Evolutionary conservation across 2,113 vertebrate species (phyloP), one percentile per base, ranked within the genome.

Genomic region (Eurystomus gularis): DNA sequence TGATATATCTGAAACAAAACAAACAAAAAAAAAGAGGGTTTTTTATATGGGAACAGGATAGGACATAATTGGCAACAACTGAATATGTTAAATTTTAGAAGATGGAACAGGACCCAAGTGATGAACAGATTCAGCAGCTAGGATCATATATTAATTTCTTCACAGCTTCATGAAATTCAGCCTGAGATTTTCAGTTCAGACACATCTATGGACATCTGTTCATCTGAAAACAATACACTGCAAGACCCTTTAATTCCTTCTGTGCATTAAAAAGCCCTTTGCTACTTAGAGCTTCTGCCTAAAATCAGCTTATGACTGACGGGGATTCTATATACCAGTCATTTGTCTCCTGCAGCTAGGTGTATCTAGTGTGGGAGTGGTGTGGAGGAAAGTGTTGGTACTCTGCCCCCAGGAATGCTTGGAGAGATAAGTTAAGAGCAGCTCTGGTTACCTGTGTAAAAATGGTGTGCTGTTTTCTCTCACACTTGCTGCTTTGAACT

Each of bases 321-420:
- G 17, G 51, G 66, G 29, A 26, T 86, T 39, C 18, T 61, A 0
- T 1, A 5, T 44, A 33, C 14, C 31, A 52, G 25, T 2, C 52
- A 13, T n/a, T 35, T 48, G 15, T 39, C 23, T 57, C 62, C 55
- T 17, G 17, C 60, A 62, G 54, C 9, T 12, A 13, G 40, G 17
- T 28, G 8, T 14, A 24, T 5, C 20, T 46, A 55, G n/a, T 6
- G 13, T 1, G 0, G 13, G 35, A 69, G 15, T 0, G 29, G 7
- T 2, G 5, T 2, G 4, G 40, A 55, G 33, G 16, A n/a, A 83
- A 69, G 37, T 1, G 1, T 12, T 21, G 19, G 15, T 58, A 31
- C 0, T 2, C 14, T 69, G n/a, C 3, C 49, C 33, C 15, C 37
- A 24, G 61, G 40, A 52, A 19, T 48, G 28, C 16, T 57, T 73